Conservation (phyloP, 2,797 vertebrate genomes). For the Gouania willdenowi region DNA sequence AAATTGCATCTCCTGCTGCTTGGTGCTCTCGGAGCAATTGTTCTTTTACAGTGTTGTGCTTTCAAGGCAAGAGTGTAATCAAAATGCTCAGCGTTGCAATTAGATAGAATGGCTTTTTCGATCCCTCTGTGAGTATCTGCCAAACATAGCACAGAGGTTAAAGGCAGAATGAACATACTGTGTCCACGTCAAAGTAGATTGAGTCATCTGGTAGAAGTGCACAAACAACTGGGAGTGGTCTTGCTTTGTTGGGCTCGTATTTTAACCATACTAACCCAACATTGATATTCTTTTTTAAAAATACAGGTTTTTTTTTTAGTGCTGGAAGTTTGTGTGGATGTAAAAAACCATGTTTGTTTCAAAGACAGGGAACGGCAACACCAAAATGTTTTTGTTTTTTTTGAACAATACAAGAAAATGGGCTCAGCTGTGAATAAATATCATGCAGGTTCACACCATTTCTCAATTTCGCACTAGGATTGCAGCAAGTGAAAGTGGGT, state of each 20-base stretch:
- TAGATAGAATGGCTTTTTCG: constrained; percentile 72
- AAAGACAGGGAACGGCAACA: constrained; percentile 40
- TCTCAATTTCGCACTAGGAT: constrained; percentile 53
- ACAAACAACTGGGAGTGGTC: constrained; percentile 42
- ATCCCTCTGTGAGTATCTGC: constrained; percentile 72
- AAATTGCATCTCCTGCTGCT: constrained; percentile 74
- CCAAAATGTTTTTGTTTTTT: constrained; percentile 53
- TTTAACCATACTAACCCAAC: no score
- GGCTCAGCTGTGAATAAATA: constrained; percentile 54
- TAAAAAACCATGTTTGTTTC: constrained; percentile 49
- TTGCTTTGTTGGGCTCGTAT: constrained; percentile 60
- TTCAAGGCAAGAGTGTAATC: constrained; percentile 75
- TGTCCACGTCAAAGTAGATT: constrained; percentile 60
- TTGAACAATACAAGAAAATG: constrained; percentile 45
- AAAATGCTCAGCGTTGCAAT: constrained; percentile 75
- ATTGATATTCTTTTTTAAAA: no score
- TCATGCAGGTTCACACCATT: constrained; percentile 41
- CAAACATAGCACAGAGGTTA: constrained; percentile 53
- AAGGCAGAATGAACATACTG: constrained; percentile 58
- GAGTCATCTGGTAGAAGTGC: constrained; percentile 54
- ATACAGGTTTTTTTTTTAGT: no score
- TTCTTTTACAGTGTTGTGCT: constrained; percentile 77
- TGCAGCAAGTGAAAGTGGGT: constrained; percentile 58
- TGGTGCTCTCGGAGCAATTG: constrained; percentile 74
- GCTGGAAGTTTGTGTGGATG: constrained; percentile 1